Conservation (phyloP, 2,888 invertebrate genomes). For the Cyclophora punctaria region DNA sequence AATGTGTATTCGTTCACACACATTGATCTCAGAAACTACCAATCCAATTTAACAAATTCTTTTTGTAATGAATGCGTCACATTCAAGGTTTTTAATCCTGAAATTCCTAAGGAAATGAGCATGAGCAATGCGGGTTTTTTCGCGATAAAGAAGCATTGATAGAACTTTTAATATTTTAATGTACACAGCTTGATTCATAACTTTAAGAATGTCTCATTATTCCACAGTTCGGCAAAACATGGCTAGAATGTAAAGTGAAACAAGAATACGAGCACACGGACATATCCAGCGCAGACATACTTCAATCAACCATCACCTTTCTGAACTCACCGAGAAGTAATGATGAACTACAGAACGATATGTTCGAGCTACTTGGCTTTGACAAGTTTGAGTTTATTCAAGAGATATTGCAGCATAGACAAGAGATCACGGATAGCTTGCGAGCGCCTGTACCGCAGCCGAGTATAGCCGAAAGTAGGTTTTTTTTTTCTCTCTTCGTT, state of each 20-base stretch:
- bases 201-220: background rate
- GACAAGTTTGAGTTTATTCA: constrained; percentile 86
- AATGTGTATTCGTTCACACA: too few relatives aligned
- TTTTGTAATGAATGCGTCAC: too few relatives aligned
- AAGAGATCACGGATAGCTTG: constrained; percentile 65
- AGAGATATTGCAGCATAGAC: constrained; percentile 78
- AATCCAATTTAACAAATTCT: too few relatives aligned
- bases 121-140: too few relatives aligned
- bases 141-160: too few relatives aligned
- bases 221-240: constrained; percentile 70
- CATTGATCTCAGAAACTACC: too few relatives aligned
- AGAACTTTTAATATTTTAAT: too few relatives aligned
- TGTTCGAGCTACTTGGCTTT: constrained; percentile 93
- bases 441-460: constrained; percentile 39
- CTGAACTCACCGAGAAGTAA: constrained; percentile 77
- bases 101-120: too few relatives aligned
- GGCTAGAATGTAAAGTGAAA: constrained; percentile 72
- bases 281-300: constrained; percentile 75
- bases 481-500: too few relatives aligned
- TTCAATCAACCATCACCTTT: constrained; percentile 73
- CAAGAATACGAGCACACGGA: constrained; percentile 60
- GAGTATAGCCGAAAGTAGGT: constrained; percentile 52
- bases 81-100: too few relatives aligned
- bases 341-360: constrained; percentile 84
- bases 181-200: background rate